Evolutionary conservation across 2,113 vertebrate species (phyloP).

Genomic region (Globicephala melas): DNA sequence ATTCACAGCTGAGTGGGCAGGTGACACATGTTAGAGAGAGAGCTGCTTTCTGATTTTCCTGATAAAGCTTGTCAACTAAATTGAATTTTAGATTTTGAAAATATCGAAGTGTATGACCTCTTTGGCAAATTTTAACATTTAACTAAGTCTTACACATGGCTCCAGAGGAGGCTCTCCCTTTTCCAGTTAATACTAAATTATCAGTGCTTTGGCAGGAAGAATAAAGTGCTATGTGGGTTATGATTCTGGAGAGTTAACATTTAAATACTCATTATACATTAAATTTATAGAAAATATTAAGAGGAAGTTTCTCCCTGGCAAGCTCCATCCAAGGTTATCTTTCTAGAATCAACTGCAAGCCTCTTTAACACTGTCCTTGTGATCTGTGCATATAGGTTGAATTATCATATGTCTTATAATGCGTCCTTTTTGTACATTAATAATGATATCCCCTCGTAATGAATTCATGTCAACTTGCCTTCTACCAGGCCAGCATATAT

Average conservation of each 20-base stretch:
- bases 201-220: constrained; percentile 29
- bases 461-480: not conserved
- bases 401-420: not conserved
- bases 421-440: not conserved
- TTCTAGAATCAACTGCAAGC: not conserved
- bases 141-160: not conserved
- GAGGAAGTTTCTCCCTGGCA: constrained; percentile 25
- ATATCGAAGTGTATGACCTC: not conserved
- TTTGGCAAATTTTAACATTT: not conserved
- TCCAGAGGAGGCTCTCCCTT: not conserved
- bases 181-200: constrained; percentile 30
- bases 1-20: constrained; percentile 45
- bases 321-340: not conserved
- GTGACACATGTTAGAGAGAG: not conserved
- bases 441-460: constrained; percentile 9
- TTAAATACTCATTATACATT: constrained; percentile 13
- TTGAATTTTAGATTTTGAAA: constrained; percentile 13
- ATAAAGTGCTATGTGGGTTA: not conserved
- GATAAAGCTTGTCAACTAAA: constrained; percentile 17
- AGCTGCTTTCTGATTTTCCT: not conserved
- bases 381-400: not conserved
- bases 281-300: constrained; percentile 27
- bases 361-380: not conserved
- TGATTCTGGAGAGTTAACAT: constrained; percentile 25
- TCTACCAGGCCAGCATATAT: not conserved